Evolutionary conservation across 2,797 vertebrate genomes (phyloP).

Genomic region (Lepilemur septentrionalis): DNA sequence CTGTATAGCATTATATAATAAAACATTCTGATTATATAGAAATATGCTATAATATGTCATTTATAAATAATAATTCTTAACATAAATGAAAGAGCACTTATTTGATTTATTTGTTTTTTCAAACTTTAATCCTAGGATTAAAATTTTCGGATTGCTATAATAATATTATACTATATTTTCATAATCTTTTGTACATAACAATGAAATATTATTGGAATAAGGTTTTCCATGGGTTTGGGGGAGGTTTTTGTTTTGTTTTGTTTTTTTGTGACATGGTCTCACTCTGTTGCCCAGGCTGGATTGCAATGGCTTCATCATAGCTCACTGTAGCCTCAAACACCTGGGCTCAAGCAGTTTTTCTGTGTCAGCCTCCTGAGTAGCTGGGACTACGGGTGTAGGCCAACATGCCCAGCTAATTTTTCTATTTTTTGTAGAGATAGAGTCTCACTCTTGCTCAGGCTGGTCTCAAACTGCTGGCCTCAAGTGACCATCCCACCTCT

Average conservation of each 20-base stretch:
- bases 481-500: not conserved
- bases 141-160: not conserved
- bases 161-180: not conserved
- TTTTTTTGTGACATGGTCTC: not conserved
- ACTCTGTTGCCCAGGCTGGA: not conserved
- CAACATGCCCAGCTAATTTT: not conserved
- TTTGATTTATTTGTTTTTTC: not conserved
- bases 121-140: not conserved
- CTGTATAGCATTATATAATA: not conserved
- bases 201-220: not conserved
- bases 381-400: not conserved
- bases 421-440: not conserved
- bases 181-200: not conserved
- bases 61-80: conserved; percentile 7
- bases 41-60: not conserved
- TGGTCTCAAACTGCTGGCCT: not conserved
- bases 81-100: not conserved
- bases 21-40: not conserved
- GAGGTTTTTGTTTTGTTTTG: not conserved
- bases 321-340: not conserved
- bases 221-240: not conserved
- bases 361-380: not conserved
- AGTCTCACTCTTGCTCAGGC: not conserved
- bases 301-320: not conserved
- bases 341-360: no score